Conservation (phyloP, 2,888 invertebrate species). For the Pandemis heparana region DNA sequence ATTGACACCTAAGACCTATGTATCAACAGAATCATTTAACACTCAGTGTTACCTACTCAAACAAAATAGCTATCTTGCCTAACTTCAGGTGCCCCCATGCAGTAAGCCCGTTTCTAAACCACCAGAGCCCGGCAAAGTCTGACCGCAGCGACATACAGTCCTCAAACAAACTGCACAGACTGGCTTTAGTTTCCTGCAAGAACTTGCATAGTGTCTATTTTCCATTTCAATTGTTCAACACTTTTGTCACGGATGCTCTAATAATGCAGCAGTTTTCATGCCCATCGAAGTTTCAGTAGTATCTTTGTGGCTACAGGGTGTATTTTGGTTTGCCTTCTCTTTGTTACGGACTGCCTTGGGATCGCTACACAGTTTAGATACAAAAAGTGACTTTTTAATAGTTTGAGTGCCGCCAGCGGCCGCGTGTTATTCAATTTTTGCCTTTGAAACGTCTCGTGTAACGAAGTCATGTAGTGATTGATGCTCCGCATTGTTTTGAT, state of each 20-base stretch:
- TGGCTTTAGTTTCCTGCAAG: conserved; percentile 3
- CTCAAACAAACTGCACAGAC: conserved; percentile 9
- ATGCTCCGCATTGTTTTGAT: conserved; percentile 18
- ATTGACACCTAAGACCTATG: too few species aligned
- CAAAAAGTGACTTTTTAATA: conserved; percentile 34
- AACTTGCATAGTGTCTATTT: conserved; percentile 20
- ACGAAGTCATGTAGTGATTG: conserved; percentile 24
- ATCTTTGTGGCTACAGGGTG: background rate
- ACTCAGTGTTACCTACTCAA: background rate
- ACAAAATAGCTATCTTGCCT: conserved; percentile 4
- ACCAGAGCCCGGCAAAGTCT: conserved; percentile 1
- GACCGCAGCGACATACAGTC: background rate
- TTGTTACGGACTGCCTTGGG: background rate
- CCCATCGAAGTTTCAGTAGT: background rate
- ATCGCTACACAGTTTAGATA: conserved; percentile 15
- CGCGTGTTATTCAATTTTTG: conserved; percentile 31
- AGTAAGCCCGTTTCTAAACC: conserved; percentile 10
- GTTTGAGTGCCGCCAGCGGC: conserved; percentile 35
- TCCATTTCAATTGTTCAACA: conserved; percentile 18
- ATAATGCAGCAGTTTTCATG: background rate
- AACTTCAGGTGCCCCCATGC: conserved; percentile 16
- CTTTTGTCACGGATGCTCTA: conserved; percentile 3
- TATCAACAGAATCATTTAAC: background rate
- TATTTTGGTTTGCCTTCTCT: background rate
- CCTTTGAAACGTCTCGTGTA: conserved; percentile 21